phyloP scores from a whole-genome alignment of 2,888 invertebrate genomes.

The Xestia xanthographa region DNA sequence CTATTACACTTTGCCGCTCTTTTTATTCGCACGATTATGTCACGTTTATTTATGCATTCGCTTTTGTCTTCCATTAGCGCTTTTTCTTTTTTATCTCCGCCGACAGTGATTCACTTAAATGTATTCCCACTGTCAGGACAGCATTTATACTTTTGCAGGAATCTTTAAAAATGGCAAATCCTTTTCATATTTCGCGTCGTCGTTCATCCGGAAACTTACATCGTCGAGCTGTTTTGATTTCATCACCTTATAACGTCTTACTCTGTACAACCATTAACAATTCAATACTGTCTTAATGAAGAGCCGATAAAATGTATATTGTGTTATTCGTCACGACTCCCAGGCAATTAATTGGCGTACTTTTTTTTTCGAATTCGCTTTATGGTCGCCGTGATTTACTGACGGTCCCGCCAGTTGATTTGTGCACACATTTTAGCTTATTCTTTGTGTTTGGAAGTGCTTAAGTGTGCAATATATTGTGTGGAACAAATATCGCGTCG shows the following conservation, averaged over 20 bases:
- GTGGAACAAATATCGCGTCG: conserved; percentile 83
- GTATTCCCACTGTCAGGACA: conserved; percentile 73
- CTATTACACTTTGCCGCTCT: conserved; percentile 77
- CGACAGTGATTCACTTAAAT: conserved; percentile 82
- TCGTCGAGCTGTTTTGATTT: conserved; percentile 83
- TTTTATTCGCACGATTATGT: conserved; percentile 85
- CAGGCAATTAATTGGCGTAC: conserved; percentile 85
- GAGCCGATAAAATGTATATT: conserved; percentile 89
- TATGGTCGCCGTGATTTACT: conserved; percentile 85
- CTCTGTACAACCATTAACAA: conserved; percentile 86
- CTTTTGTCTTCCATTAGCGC: conserved; percentile 89
- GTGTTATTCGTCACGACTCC: conserved; percentile 85
- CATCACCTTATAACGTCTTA: conserved; percentile 86
- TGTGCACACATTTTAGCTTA: conserved; percentile 83
- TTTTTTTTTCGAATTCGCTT: conserved; percentile 83
- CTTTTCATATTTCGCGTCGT: conserved; percentile 70
- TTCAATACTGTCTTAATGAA: conserved; percentile 88
- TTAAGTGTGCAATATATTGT: conserved; percentile 86
- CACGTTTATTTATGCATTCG: conserved; percentile 88
- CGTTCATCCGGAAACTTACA: conserved; percentile 80
- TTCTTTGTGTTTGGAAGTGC: conserved; percentile 82
- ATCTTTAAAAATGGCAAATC: conserved; percentile 75
- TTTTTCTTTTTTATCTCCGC: conserved; percentile 80
- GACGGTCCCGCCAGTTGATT: conserved; percentile 82
- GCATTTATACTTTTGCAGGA: conserved; percentile 73